Evolutionary conservation across 2,888 invertebrate genomes (phyloP).

Genomic region (Mythimna pallens): DNA sequence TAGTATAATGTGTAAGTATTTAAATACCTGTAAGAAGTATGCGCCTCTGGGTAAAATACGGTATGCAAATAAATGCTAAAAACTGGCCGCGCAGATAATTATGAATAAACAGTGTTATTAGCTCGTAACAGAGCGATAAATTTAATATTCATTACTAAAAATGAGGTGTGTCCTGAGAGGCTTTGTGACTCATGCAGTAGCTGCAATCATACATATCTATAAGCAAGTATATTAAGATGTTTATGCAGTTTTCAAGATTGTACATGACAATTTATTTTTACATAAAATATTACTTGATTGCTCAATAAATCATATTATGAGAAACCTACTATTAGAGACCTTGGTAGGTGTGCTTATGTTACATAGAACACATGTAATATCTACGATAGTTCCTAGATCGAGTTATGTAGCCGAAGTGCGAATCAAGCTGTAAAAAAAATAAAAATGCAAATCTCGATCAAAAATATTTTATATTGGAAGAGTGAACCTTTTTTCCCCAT

Average conservation of each 20-base stretch:
- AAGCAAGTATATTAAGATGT: constrained; percentile 7
- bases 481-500: neutral
- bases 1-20: constrained; percentile 27
- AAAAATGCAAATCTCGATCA: neutral
- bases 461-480: neutral
- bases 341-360: constrained; percentile 8
- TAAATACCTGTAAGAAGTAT: constrained; percentile 39
- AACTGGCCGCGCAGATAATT: constrained; percentile 64
- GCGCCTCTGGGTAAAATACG: constrained; percentile 39
- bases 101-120: constrained; percentile 67
- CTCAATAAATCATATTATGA: constrained; percentile 10
- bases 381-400: neutral
- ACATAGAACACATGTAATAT: neutral
- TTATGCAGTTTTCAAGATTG: constrained; percentile 19
- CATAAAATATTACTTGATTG: constrained; percentile 17
- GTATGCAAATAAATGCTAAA: constrained; percentile 65
- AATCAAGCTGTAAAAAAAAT: neutral
- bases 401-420: neutral
- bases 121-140: constrained; percentile 62
- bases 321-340: constrained; percentile 2
- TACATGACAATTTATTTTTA: constrained; percentile 13
- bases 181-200: constrained; percentile 57
- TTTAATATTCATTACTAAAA: constrained; percentile 63
- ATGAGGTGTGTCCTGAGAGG: constrained; percentile 61
- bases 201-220: constrained; percentile 19